Percentiles rank a stretch among this genome's conserved stretches.
phyloP scores from a whole-genome alignment of 2,888 invertebrate genomes.

The Chrysolina americana region DNA sequence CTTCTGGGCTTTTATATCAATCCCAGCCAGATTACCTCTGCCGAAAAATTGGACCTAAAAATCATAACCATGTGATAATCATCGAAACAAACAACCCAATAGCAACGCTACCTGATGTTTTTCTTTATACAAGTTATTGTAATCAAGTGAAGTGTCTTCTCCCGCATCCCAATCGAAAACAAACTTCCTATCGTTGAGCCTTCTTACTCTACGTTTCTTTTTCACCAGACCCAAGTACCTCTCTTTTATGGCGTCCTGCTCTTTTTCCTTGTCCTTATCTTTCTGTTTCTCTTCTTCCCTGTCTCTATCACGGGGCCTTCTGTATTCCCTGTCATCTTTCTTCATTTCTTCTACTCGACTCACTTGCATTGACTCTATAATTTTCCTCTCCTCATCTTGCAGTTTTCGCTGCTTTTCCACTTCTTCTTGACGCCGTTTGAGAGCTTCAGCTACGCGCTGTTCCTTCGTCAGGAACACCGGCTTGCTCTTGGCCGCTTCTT shows the following conservation, averaged over 20 bases:
- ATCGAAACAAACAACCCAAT: too few relatives aligned
- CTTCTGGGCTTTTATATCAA: conserved; percentile 97
- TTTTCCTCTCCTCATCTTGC: conserved; percentile 76
- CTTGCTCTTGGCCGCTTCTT: conserved; percentile 94
- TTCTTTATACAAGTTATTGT: conserved; percentile 96
- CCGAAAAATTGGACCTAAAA: conserved; percentile 93
- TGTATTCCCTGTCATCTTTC: conserved; percentile 64
- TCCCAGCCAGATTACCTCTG: conserved; percentile 96
- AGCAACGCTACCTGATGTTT: conserved; percentile 80
- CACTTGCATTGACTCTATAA: conserved; percentile 61
- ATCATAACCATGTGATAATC: neutral
- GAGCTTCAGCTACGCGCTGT: conserved; percentile 90
- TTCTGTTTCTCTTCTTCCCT: conserved; percentile 74
- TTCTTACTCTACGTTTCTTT: conserved; percentile 91
- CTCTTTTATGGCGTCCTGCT: conserved; percentile 95
- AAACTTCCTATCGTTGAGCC: conserved; percentile 98
- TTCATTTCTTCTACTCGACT: conserved; percentile 61
- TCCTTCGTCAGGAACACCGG: conserved; percentile 98
- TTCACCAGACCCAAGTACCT: conserved; percentile 94
- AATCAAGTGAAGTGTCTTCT: conserved; percentile 98
- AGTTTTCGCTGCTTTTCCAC: conserved; percentile 84
- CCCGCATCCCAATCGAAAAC: conserved; percentile 99
- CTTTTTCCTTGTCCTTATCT: conserved; percentile 90
- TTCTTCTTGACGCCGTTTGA: conserved; percentile 91
- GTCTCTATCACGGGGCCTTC: conserved; percentile 69